Base-by-base conservation (phyloP, 2,888 invertebrate genomes). In the Electrophaes corylata region DNA sequence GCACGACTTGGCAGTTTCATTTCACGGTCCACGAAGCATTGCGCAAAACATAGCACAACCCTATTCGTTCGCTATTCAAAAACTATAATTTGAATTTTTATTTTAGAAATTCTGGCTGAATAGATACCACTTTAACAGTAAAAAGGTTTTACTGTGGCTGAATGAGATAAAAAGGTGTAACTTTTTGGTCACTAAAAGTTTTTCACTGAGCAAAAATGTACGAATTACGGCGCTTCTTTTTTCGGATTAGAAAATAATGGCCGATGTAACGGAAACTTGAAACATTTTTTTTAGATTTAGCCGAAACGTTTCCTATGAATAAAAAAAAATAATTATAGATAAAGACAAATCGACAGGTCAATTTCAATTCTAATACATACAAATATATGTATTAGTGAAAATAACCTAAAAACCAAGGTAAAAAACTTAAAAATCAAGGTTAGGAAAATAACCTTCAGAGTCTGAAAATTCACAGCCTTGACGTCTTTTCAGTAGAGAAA, bases 1-100 rank as follows among this genome's bases (percentile, higher is more conserved):
- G 56, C 58, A 52, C 63, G 58, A 60, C 45, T 54, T 65, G 72
- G 69, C 71, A 72, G 65, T 68, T 66, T 76, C 72, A 81, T 82
- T 81, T 81, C 79, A 75, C 77, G 78, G 66, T 71, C 63, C 64
- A 65, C 26, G 44, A 66, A 64, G 52, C 69, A 69, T 75, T 72
- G 65, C 71, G 70, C 76, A 73, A 75, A 76, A 76, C 70, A 72
- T 60, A 59, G 60, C 67, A 55, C 50, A 73, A 71, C 74, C 69
- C 70, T 72, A 55, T 54, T 56, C 64, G 69, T 59, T 63, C 29
- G 41, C 48, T 40, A 59, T 57, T 64, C 55, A 62, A 57, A 58
- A 59, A 50, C 54, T 46, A 47, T 59, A 59, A 59, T 59, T 59
- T 46, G 23, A 40, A 31, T 53, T 54, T 59, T 49, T 53, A 35